phyloP scores from a whole-genome alignment of 2,888 invertebrate species.

The Drosophila meridionalis region DNA sequence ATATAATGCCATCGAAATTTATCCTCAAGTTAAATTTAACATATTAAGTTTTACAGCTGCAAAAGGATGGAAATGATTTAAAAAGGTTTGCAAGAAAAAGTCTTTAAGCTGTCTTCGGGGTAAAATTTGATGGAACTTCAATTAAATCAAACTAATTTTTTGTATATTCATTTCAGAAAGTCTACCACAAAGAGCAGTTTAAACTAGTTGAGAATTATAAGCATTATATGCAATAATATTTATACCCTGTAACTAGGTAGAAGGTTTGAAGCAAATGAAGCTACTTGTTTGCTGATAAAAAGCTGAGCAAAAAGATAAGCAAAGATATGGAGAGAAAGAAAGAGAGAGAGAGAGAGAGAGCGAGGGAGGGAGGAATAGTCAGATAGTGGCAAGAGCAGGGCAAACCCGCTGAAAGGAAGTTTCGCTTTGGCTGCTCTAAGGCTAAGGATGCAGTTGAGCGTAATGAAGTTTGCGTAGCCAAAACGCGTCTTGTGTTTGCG shows the following conservation, averaged over 20 bases:
- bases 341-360: not conserved
- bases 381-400: too few species aligned
- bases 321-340: too few species aligned
- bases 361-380: not conserved
- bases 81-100: too few species aligned
- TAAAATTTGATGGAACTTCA: too few species aligned
- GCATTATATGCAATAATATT: not conserved
- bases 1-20: not conserved
- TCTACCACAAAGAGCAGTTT: not conserved
- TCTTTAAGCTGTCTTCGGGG: too few species aligned
- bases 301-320: not conserved
- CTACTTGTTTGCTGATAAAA: not conserved
- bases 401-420: not conserved
- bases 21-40: not conserved
- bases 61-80: too few species aligned
- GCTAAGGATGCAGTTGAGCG: conserved; percentile 41
- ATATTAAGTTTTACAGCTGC: too few species aligned
- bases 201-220: not conserved
- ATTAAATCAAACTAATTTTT: too few species aligned
- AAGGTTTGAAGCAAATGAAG: not conserved
- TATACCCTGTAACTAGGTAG: not conserved
- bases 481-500: conserved; percentile 34
- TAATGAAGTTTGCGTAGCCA: conserved; percentile 24
- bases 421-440: conserved; percentile 2
- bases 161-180: too few species aligned